phyloP scores from a whole-genome alignment of 2,113 vertebrate genomes.

The Seriola quinqueradiata region DNA sequence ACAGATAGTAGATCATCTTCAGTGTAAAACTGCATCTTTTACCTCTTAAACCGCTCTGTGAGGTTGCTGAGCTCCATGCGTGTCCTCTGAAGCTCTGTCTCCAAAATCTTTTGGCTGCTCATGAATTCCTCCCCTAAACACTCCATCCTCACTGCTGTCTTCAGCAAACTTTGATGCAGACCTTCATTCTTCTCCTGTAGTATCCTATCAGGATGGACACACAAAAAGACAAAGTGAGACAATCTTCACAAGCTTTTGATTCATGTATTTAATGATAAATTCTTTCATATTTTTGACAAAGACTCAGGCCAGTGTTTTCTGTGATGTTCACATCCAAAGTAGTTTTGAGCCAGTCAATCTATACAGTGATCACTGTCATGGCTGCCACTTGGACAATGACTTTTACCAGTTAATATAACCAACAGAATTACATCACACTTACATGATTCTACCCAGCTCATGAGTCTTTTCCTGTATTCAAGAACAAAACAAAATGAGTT shows the following conservation, averaged over 20 bases:
- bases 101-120: constrained; percentile 80
- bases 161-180: constrained; percentile 75
- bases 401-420: constrained; percentile 1
- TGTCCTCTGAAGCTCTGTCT: constrained; percentile 82
- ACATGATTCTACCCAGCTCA: constrained; percentile 77
- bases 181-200: constrained; percentile 81
- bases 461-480: constrained; percentile 69
- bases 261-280: neutral
- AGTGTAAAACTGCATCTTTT: neutral
- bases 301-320: neutral
- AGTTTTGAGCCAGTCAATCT: neutral
- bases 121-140: constrained; percentile 82
- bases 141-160: constrained; percentile 81
- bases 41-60: constrained; percentile 83
- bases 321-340: neutral
- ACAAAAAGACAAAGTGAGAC: neutral
- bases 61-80: constrained; percentile 78
- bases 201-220: constrained; percentile 51
- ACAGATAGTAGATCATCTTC: neutral
- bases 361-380: neutral
- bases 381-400: neutral
- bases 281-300: neutral
- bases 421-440: constrained; percentile 59
- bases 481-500: constrained; percentile 24
- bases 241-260: neutral